Evolutionary conservation across 2,888 invertebrate genomes (phyloP).

Genomic region (Drosophila vallismaia): DNA sequence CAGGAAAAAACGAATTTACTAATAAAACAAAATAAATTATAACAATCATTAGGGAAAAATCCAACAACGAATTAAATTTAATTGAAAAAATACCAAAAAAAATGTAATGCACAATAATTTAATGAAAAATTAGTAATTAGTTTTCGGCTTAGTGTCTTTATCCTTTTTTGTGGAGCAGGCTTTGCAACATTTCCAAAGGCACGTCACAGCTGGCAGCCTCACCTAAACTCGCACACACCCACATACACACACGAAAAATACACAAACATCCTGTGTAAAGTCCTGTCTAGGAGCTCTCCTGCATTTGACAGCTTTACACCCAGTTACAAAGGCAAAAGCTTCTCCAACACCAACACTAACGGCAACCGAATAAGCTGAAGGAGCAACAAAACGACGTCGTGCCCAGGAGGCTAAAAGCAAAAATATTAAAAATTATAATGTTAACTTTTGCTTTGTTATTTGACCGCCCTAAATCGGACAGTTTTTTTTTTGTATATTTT

Average conservation of each 20-base stretch:
- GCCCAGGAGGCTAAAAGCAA: conserved; percentile 59
- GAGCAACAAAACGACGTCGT: conserved; percentile 23
- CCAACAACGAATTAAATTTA: too few relatives aligned
- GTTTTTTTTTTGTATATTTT: conserved; percentile 57
- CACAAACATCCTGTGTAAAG: conserved; percentile 31
- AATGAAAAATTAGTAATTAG: not conserved
- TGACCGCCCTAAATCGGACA: conserved; percentile 27
- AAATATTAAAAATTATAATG: conserved; percentile 78
- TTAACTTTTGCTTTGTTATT: conserved; percentile 67
- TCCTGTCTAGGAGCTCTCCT: conserved; percentile 62
- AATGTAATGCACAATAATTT: not conserved
- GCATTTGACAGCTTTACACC: conserved; percentile 77
- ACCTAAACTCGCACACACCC: conserved; percentile 47
- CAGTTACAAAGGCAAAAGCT: conserved; percentile 43
- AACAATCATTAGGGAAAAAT: not conserved
- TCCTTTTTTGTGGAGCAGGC: conserved; percentile 38
- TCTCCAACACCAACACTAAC: conserved; percentile 16
- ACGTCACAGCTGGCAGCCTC: conserved; percentile 72
- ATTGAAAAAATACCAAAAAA: too few relatives aligned
- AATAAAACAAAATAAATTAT: not conserved
- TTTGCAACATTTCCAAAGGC: conserved; percentile 69
- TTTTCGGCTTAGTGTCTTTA: conserved; percentile 22
- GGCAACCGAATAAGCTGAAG: not conserved
- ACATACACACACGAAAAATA: conserved; percentile 5
- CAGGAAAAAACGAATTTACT: not conserved